These are phyloP conservation scores for Propithecus coquereli DNA, from an alignment of 2,113 vertebrate species.

Conservation along the genomic window DNA sequence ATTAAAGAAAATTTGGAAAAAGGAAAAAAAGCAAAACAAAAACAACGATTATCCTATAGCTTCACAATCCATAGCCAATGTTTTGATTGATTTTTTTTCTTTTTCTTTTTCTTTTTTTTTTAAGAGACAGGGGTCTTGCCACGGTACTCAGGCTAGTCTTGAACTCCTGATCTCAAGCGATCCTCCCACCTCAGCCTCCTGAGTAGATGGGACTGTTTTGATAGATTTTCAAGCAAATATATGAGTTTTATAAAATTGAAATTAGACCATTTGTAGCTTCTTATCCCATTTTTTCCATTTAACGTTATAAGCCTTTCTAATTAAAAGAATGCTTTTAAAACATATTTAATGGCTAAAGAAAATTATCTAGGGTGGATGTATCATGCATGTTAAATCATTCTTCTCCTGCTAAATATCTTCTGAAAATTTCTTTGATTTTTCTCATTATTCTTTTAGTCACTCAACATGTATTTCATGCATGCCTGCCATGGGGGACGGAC, in stretches of 20 bases:
- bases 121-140: too few relatives aligned
- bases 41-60: neutral
- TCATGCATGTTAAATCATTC: neutral
- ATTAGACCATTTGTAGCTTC: neutral
- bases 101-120: too few relatives aligned
- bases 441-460: neutral
- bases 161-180: too few relatives aligned
- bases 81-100: slow-evolving; percentile 12
- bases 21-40: neutral
- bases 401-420: neutral
- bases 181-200: too few relatives aligned
- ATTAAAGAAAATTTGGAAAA: slow-evolving; percentile 7
- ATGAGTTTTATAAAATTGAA: neutral
- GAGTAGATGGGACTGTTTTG: neutral
- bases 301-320: slow-evolving; percentile 28
- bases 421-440: slow-evolving; percentile 9
- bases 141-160: too few relatives aligned
- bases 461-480: neutral
- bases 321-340: neutral
- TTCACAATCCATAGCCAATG: neutral
- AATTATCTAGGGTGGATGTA: neutral
- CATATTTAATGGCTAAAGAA: neutral
- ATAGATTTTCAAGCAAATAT: neutral
- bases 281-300: neutral
- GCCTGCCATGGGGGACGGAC: neutral